Base-by-base conservation (phyloP, 2,888 invertebrate genomes). In the Drosophila gaucha region DNA sequence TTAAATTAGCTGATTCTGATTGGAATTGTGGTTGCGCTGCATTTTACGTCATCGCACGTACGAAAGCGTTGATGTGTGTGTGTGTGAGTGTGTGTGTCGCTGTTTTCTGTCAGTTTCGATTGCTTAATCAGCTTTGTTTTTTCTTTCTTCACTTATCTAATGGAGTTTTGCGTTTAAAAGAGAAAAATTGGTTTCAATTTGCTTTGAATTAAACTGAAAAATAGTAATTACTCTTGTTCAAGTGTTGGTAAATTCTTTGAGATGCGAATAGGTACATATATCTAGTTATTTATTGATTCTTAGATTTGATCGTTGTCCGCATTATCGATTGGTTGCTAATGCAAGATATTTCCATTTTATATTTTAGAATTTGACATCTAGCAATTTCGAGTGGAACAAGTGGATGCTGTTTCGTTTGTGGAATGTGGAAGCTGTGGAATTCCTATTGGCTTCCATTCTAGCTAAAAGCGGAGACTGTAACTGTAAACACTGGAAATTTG, bases 1-100 rank as follows among this genome's bases (percentile, higher is more conserved):
- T 82, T 67, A 83, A 88, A 82, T 82, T 82, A 88, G 88, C 74
- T 57, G 80, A 76, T 80, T 85, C 74, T 80, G 73, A 86, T 84
- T 77, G 55, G 57, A 59, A 68, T 66, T 84, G 67, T 52, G 51
- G 57, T 64, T 82, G 49, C 63, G 65, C 41, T 71, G 80, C 80
- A 79, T 75, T 86, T 66, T 62, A 66, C 71, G 80, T 71, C 80
- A 76, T 64, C 71, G 41, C 62, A 41, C 39, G 39, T 51, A 30
- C 30, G 30, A 22, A 30, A 30, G 22, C 39, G 43, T 58, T 22
- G 24, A 14, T 54, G 35, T 41, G 2, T 36, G 8, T 38, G 5
- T 47, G 12, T n/a, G 8, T 9, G 2, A 4, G 1, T 46, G 16
- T 47, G 10, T 35, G 12, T 12, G 3, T 24, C 63, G 72, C 77